Conservation (phyloP, 2,888 invertebrate genomes). For the Bembecia ichneumoniformis region DNA sequence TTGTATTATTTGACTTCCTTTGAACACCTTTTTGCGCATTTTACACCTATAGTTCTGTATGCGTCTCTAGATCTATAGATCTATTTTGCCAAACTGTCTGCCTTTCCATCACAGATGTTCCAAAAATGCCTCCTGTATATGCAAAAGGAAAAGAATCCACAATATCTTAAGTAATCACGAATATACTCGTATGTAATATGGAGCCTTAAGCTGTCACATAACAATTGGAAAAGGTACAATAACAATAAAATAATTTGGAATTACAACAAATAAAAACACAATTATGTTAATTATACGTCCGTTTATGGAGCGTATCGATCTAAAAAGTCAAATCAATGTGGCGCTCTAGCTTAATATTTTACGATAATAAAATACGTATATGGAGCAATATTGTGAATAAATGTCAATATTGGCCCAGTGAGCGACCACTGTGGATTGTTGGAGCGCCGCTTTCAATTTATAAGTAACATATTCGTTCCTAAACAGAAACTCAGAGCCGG, state of each 20-base stretch:
- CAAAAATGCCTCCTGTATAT: too few relatives aligned
- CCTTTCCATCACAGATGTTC: too few relatives aligned
- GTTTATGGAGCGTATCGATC: slow-evolving; percentile 51
- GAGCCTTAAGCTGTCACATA: neutral
- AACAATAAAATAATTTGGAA: slow-evolving; percentile 47
- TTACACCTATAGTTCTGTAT: too few relatives aligned
- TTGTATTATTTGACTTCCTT: too few relatives aligned
- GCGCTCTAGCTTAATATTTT: slow-evolving; percentile 64
- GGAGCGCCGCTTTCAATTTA: slow-evolving; percentile 44
- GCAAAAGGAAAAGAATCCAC: too few relatives aligned
- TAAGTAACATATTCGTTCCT: slow-evolving; percentile 43
- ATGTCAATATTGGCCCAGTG: slow-evolving; percentile 61
- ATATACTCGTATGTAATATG: too few relatives aligned
- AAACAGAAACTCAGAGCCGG: slow-evolving; percentile 33
- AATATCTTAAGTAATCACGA: too few relatives aligned
- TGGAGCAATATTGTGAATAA: slow-evolving; percentile 71
- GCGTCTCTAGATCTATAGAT: too few relatives aligned
- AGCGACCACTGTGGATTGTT: slow-evolving; percentile 17
- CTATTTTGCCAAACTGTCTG: too few relatives aligned
- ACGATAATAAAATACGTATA: slow-evolving; percentile 67
- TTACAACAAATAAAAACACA: slow-evolving; percentile 47
- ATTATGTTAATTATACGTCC: slow-evolving; percentile 66
- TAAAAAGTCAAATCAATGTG: slow-evolving; percentile 44
- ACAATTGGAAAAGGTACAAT: slow-evolving; percentile 33
- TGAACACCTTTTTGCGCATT: too few relatives aligned